Conservation (phyloP, 2,797 vertebrate genomes). For the Myoxocephalus aenaeus region DNA sequence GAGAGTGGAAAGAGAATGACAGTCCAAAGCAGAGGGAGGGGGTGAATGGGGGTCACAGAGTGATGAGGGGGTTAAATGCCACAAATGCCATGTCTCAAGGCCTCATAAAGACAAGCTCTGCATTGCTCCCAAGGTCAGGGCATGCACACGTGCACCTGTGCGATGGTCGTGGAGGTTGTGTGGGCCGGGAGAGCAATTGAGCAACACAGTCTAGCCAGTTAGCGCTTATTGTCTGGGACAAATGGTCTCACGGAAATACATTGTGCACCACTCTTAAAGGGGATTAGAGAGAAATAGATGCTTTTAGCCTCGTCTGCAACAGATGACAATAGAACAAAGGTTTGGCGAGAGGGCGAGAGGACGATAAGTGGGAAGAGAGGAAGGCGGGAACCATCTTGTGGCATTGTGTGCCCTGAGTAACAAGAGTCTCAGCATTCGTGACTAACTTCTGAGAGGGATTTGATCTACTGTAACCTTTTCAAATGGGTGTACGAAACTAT, state of each 20-base stretch:
- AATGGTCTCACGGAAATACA: constrained; percentile 69
- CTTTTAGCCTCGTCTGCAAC: constrained; percentile 54
- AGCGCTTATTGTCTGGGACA: constrained; percentile 61
- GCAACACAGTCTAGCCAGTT: constrained; percentile 53
- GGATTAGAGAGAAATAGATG: constrained; percentile 61
- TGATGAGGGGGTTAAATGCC: constrained; percentile 85
- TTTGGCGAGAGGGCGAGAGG: neutral
- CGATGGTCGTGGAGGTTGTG: constrained; percentile 44
- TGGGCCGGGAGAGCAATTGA: constrained; percentile 41
- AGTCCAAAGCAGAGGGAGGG: constrained; percentile 69
- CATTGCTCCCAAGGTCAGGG: constrained; percentile 82
- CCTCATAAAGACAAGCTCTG: constrained; percentile 82
- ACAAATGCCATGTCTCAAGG: constrained; percentile 83
- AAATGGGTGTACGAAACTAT: neutral
- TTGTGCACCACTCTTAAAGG: constrained; percentile 49
- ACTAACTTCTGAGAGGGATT: neutral
- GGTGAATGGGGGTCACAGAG: constrained; percentile 66
- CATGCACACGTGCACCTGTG: constrained; percentile 79
- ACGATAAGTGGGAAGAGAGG: constrained; percentile 6
- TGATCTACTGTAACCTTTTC: neutral
- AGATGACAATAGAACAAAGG: constrained; percentile 40
- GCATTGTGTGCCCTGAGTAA: constrained; percentile 3
- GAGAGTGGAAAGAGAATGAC: constrained; percentile 60
- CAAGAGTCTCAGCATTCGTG: neutral
- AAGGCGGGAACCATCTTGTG: constrained; percentile 9